phyloP scores from a whole-genome alignment of 2,888 invertebrate genomes.

The Trichogramma evanescens region DNA sequence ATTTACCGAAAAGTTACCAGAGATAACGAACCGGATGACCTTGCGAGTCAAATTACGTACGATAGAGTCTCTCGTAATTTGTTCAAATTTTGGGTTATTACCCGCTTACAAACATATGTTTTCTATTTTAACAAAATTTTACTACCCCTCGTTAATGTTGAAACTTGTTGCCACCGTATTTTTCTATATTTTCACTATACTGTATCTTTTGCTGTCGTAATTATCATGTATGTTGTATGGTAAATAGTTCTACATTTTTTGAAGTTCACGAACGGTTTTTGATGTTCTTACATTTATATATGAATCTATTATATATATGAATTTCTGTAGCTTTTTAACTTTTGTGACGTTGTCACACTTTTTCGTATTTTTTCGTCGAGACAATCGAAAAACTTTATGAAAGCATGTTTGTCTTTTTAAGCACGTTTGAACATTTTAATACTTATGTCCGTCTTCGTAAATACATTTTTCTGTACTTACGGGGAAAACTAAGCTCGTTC shows the following conservation, averaged over 20 bases:
- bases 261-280: constrained; percentile 1
- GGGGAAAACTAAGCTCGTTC: constrained; percentile 8
- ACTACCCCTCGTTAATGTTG: constrained; percentile 1
- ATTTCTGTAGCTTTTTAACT: not conserved
- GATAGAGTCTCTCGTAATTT: constrained; percentile 13
- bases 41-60: constrained; percentile 1
- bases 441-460: constrained; percentile 13
- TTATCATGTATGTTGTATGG: constrained; percentile 6
- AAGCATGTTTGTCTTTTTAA: constrained; percentile 11
- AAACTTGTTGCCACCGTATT: constrained; percentile 7
- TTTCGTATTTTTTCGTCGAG: constrained; percentile 10
- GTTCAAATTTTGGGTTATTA: not conserved
- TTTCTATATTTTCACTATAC: too few relatives aligned
- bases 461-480: constrained; percentile 13
- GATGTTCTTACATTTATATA: constrained; percentile 2
- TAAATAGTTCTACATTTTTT: constrained; percentile 8
- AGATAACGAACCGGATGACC: constrained; percentile 15
- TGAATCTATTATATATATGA: not conserved
- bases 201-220: not conserved
- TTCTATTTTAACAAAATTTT: too few relatives aligned
- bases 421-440: constrained; percentile 9
- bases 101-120: too few relatives aligned
- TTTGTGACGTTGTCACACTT: too few relatives aligned
- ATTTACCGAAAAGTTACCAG: constrained; percentile 12
- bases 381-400: constrained; percentile 6